phyloP scores from a whole-genome alignment of 2,113 vertebrate species.

The Rutilus rutilus region DNA sequence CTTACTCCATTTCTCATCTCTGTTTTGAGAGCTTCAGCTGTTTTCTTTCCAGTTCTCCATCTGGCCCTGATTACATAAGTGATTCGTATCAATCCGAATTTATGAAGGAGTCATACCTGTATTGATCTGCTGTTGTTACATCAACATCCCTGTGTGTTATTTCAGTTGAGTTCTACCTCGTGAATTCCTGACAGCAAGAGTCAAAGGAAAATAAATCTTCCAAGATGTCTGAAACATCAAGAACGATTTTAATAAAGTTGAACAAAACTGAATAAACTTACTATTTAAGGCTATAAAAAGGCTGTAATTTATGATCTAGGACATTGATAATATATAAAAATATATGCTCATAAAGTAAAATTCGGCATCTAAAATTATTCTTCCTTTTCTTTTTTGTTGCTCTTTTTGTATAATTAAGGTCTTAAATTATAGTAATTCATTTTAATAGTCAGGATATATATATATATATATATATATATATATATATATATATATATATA shows the following conservation, averaged over 20 bases:
- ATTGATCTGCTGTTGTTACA: background rate
- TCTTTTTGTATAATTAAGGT: background rate
- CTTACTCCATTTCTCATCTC: background rate
- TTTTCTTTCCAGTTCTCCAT: slow-evolving; percentile 19
- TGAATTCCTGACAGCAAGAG: background rate
- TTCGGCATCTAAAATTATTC: background rate
- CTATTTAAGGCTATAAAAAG: background rate
- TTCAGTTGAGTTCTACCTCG: background rate
- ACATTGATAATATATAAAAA: background rate
- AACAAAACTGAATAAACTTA: background rate
- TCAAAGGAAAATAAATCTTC: background rate
- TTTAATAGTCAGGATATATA: background rate
- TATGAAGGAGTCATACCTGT: slow-evolving; percentile 2
- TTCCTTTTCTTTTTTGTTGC: background rate
- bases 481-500: background rate
- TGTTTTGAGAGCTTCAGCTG: slow-evolving; percentile 1
- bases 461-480: background rate
- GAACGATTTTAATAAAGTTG: background rate
- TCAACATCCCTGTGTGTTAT: background rate
- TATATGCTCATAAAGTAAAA: background rate
- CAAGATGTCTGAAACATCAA: background rate
- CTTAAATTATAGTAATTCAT: background rate
- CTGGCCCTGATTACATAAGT: slow-evolving; percentile 4
- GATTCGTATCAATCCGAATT: background rate
- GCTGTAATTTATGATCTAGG: background rate